Evolutionary conservation across 2,797 vertebrate species (phyloP).

Genomic region (Neostethus bicornis): DNA sequence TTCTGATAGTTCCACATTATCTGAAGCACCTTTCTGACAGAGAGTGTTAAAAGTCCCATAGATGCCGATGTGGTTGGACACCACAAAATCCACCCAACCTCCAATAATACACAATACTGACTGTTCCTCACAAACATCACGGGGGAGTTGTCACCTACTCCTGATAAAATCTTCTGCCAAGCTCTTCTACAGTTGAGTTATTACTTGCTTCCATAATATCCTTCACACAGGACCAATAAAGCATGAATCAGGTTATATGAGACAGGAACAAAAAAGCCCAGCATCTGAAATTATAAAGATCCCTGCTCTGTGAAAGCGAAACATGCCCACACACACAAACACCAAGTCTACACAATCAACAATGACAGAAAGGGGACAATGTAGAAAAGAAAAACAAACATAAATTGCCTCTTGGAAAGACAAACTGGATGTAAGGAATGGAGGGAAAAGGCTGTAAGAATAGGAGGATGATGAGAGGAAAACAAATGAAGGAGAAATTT

Average conservation of each 20-base stretch:
- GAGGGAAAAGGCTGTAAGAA: slow-evolving; percentile 9
- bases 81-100: slow-evolving; percentile 39
- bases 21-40: slow-evolving; percentile 39
- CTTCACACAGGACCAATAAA: slow-evolving; percentile 53
- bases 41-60: slow-evolving; percentile 41
- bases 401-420: slow-evolving; percentile 23
- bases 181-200: slow-evolving; percentile 45
- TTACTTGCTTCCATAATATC: slow-evolving; percentile 57
- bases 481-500: slow-evolving; percentile 41
- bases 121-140: slow-evolving; percentile 39
- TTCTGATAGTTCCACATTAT: too few species aligned
- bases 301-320: slow-evolving; percentile 29
- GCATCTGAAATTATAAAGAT: slow-evolving; percentile 45
- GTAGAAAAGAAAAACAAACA: slow-evolving; percentile 11
- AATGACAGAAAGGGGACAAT: slow-evolving; percentile 1
- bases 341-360: slow-evolving; percentile 4
- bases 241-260: slow-evolving; percentile 52
- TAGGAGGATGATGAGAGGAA: slow-evolving; percentile 15
- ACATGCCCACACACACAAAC: background rate
- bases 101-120: slow-evolving; percentile 40
- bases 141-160: slow-evolving; percentile 37
- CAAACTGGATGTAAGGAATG: slow-evolving; percentile 27
- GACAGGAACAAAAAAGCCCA: slow-evolving; percentile 23
- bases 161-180: slow-evolving; percentile 25
- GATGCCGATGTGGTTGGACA: slow-evolving; percentile 63